phyloP scores from a whole-genome alignment of 2,797 vertebrate species.

The Iguana delicatissima region DNA sequence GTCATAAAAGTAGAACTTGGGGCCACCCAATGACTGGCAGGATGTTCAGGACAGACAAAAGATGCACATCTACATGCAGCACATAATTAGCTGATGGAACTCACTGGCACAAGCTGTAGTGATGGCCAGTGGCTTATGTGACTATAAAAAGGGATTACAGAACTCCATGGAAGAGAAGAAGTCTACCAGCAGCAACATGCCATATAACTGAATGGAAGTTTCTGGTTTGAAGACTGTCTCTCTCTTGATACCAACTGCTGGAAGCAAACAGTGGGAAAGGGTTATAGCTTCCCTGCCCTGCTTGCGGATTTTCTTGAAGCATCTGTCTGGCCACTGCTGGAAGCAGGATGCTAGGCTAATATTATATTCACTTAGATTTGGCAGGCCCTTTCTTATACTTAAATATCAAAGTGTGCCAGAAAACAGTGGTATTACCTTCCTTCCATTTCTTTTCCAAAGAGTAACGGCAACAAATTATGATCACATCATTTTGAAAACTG shows the following conservation, averaged over 20 bases:
- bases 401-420: slow-evolving; percentile 65
- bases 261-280: neutral
- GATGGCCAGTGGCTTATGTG: neutral
- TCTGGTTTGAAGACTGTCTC: neutral
- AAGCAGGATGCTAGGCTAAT: neutral
- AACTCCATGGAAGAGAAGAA: neutral
- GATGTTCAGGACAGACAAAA: neutral
- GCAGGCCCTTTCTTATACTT: neutral
- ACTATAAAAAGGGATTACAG: neutral
- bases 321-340: neutral
- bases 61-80: neutral
- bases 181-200: neutral
- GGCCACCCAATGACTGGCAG: neutral
- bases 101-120: neutral
- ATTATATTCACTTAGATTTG: neutral
- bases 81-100: neutral
- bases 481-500: slow-evolving; percentile 82
- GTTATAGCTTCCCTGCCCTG: neutral
- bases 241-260: neutral
- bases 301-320: neutral
- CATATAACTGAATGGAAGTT: neutral
- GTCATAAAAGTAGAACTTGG: neutral
- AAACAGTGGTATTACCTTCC: slow-evolving; percentile 68
- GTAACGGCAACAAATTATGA: slow-evolving; percentile 81
- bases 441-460: no score